Evolutionary conservation across 2,797 vertebrate species (phyloP), one percentile per base, ranked within the genome.

Genomic region (Salmo trutta): DNA sequence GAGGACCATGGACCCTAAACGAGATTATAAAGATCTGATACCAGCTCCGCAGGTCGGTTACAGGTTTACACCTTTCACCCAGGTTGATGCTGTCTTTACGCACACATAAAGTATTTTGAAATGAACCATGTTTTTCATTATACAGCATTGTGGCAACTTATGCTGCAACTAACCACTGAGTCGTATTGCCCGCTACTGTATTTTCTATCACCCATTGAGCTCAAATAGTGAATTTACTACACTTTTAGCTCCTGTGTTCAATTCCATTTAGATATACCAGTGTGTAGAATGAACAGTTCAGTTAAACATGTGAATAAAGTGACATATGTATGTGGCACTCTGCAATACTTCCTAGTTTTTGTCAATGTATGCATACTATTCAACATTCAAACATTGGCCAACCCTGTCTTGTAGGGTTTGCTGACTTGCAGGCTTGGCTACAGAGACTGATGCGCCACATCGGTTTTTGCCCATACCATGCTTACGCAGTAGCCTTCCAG

Each of bases 401-500:
- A 56, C 21, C 8, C 21, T 64, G 59, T 64, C 59, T 24, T 64
- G n/a, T 14, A 47, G 10, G 41, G 41, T 47, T 47, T 47, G 41
- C 41, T 14, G 41, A 14, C 1, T 27, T 24, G 8, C 12, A 64
- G 59, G 7, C 21, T 64, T 64, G 24, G 24, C n/a, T 24, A 56
- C 53, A 3, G 14, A 53, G 15, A 56, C 53, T 16, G 53, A 19
- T 56, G 21, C 17, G 24, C 21, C 1, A 21, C 12, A 27, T 64
- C 59, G 16, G 31, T 68, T 33, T 33, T 16, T 16, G 29, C 66
- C 4, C 24, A 5, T 36, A 17, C 24, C 5, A n/a, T 24, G 47
- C 1, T 75, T 31, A 53, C 36, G 70, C 41, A 76, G 56, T 8
- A 62, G n/a, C 56, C 68, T 78, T 73, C 33, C 31, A 33, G 77